Evolutionary conservation across 1,140 invertebrate species (phyloP), one percentile per base, ranked within the genome.

Genomic region (Atta cephalotes): DNA sequence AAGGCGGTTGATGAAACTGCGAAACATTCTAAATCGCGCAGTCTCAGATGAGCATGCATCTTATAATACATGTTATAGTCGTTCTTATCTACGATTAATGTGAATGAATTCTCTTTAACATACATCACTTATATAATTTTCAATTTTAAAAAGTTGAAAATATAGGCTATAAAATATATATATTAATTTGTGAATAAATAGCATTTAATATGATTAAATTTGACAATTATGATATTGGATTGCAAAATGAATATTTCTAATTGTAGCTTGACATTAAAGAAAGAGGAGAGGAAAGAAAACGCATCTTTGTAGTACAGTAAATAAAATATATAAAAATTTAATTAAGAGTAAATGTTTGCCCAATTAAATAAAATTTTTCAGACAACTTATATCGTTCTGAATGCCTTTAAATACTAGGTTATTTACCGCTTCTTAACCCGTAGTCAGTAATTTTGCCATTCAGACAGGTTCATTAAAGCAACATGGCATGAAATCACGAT

Each of bases 1-100:
- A 31, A 25, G 25, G 5, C 7, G 39, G 60, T 56, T 60, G 51
- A 86, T 49, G 51, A 49, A 60, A 49, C 51, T 10, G 39, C 39
- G 71, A 28, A 78, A 14, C 9, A 85, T 76, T 63, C 49, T 86
- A 58, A 45, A 77, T 87, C 65, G 58, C 63, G 81, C n/a, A 39
- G 70, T 66, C 72, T 65, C 35, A 45, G 31, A 65, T 7, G 45
- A 25, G 60, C 31, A 76, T 51, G 31, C 60, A 79, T 65, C 45
- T 79, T 79, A 45, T 60, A 28, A 28, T 62, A 65, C 28, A 25
- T 21, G 35, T 31, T 51, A 4, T 7, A 78, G 21, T 35, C 31
- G 12, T 62, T 85, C 14, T 58, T 49, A 74, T 74, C n/a, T n/a
- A 39, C 51, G 14, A 12, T 1, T 49, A 49, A 79, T 35, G 39